Base-by-base conservation (phyloP, 2,797 vertebrate species). In the Urocyon cinereoargenteus region DNA sequence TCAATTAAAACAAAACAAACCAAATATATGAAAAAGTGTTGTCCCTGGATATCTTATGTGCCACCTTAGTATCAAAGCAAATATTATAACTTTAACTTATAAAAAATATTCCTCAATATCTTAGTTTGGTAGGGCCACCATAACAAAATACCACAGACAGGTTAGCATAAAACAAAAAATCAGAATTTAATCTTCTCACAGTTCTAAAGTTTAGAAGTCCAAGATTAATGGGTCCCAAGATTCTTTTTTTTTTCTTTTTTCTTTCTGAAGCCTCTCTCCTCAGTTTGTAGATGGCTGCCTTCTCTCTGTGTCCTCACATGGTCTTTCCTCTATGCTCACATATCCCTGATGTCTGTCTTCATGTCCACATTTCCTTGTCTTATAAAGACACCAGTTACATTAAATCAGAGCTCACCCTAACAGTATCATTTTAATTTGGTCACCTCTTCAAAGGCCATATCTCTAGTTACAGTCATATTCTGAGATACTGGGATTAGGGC, bases 11-110 rank as follows among this genome's bases (percentile, higher is more conserved):
- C 26, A 72, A 68, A 87, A 59, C 51, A 86, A 84, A 89, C 1
- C 13, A 73, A 86, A 90, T 5, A 90, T 4, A 88, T 83, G 3
- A 66, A 82, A 85, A 40, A 34, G 4, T 6, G 19, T 86, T 89
- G 45, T 68, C 24, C 9, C 21, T 61, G 10, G 14, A 70, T 86
- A 73, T 31, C 13, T 68, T 53, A 59, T 64, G 6, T 49, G 21
- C n/a, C n/a, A 82, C 16, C 14, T 78, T 73, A 53, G 15, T 83
- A 93, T 83, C 28, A 92, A 96, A 90, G 18, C 8, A 95, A 92
- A 24, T 3, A 51, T 49, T 51, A 19, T 26, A 51, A 81, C n/a
- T 34, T 77, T 59, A 59, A 11, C 15, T 92, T 79, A 83, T 31
- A 72, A 66, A 91, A 72, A 31, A 66, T 7, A 61, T 21, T 78